Conservation (phyloP, 2,113 vertebrate species). For the Indicator indicator region DNA sequence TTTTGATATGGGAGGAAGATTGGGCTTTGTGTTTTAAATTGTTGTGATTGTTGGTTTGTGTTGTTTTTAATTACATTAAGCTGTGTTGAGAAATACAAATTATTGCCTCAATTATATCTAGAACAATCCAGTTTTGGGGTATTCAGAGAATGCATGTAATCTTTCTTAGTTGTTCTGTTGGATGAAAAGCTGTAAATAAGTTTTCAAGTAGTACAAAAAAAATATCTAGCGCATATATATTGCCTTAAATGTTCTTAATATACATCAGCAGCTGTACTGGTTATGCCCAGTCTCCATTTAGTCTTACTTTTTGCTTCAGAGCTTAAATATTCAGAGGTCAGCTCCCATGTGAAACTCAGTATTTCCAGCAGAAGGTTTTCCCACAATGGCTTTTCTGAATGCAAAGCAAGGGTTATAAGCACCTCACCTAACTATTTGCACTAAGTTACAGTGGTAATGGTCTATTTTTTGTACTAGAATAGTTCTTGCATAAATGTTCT, state of each 20-base stretch:
- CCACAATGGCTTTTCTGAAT: neutral
- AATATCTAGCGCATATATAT: neutral
- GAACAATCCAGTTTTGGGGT: neutral
- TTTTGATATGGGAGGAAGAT: neutral
- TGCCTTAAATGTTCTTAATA: neutral
- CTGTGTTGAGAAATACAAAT: neutral
- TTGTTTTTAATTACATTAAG: neutral
- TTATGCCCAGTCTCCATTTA: neutral
- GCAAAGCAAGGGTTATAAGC: neutral
- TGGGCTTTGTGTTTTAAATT: neutral
- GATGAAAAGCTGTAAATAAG: neutral
- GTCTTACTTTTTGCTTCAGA: neutral
- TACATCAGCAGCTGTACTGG: neutral
- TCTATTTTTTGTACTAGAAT: neutral
- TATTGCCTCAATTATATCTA: neutral
- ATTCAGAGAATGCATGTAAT: neutral
- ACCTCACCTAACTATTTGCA: neutral
- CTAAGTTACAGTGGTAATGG: neutral
- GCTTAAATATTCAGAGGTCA: conserved; percentile 15
- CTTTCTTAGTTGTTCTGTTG: neutral
- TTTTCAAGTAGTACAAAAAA: neutral
- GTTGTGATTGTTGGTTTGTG: neutral
- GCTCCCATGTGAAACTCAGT: neutral
- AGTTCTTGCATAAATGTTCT: neutral
- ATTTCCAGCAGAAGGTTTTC: conserved; percentile 22